Percentiles rank a stretch among this genome's conserved stretches.
Evolutionary conservation across 2,888 invertebrate species (phyloP).

Genomic region (Tetragonula carbonaria): DNA sequence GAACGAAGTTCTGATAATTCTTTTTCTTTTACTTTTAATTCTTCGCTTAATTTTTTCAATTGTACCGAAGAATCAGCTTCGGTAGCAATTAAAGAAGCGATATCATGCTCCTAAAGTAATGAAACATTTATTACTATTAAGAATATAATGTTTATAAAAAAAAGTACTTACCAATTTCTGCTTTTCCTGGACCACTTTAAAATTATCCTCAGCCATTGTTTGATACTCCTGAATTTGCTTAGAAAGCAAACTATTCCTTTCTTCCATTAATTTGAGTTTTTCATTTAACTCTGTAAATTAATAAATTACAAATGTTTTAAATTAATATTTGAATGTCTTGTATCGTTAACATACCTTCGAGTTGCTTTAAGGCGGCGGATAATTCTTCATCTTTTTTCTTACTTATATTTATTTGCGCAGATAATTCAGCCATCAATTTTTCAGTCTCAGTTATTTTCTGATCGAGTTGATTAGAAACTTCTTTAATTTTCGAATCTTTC

Average conservation of each 20-base stretch:
- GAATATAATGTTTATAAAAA: background rate
- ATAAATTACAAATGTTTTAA: background rate
- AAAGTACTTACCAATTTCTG: constrained; percentile 77
- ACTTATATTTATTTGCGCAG: constrained; percentile 83
- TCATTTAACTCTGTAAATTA: constrained; percentile 84
- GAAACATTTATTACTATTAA: constrained; percentile 5
- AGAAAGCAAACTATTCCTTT: constrained; percentile 85
- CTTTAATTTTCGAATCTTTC: constrained; percentile 85
- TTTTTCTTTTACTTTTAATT: constrained; percentile 86
- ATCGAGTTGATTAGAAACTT: constrained; percentile 85
- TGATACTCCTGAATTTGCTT: constrained; percentile 83
- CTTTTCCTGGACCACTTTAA: constrained; percentile 75
- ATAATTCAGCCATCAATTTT: constrained; percentile 85
- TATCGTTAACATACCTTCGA: constrained; percentile 69
- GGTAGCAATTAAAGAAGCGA: constrained; percentile 86
- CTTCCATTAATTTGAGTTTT: constrained; percentile 85
- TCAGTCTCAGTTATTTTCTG: constrained; percentile 85
- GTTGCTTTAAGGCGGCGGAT: constrained; percentile 80
- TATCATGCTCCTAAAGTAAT: constrained; percentile 77
- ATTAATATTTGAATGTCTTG: background rate
- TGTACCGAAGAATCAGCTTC: constrained; percentile 87
- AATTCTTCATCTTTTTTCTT: constrained; percentile 84
- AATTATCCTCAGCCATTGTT: constrained; percentile 85
- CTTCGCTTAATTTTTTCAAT: constrained; percentile 85
- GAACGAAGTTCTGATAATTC: constrained; percentile 83